phyloP scores from a whole-genome alignment of 2,888 invertebrate species.

The Arge pagana region DNA sequence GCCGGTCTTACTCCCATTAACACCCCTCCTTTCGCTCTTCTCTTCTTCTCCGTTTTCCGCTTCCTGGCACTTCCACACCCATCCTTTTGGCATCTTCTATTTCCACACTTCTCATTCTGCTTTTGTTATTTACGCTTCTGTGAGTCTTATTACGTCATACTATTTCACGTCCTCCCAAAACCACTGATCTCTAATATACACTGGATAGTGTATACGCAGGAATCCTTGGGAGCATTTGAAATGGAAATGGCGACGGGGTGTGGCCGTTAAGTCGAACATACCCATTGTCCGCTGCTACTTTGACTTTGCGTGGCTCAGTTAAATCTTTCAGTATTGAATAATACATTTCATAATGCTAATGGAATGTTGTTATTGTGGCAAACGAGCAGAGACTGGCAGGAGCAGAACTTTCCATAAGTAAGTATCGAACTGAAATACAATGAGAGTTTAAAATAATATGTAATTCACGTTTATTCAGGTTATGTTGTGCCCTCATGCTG shows the following conservation, averaged over 20 bases:
- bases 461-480: conserved; percentile 6
- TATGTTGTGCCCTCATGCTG: conserved; percentile 3
- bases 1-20: no score
- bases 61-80: no score
- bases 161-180: background rate
- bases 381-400: conserved; percentile 7
- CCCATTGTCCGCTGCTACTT: background rate
- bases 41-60: background rate
- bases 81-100: no score
- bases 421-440: conserved; percentile 12
- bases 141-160: no score
- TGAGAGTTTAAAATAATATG: conserved; percentile 1
- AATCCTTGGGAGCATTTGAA: conserved; percentile 12
- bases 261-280: no score
- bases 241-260: conserved; percentile 6
- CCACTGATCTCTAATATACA: conserved; percentile 13
- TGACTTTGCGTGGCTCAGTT: no score
- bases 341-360: conserved; percentile 8
- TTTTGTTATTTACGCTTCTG: no score
- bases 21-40: no score
- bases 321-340: background rate
- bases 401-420: conserved; percentile 9
- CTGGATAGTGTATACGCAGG: conserved; percentile 6
- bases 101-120: no score
- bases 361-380: conserved; percentile 10